Conservation (phyloP, 2,797 vertebrate species). For the Acanthurus lineatus region DNA sequence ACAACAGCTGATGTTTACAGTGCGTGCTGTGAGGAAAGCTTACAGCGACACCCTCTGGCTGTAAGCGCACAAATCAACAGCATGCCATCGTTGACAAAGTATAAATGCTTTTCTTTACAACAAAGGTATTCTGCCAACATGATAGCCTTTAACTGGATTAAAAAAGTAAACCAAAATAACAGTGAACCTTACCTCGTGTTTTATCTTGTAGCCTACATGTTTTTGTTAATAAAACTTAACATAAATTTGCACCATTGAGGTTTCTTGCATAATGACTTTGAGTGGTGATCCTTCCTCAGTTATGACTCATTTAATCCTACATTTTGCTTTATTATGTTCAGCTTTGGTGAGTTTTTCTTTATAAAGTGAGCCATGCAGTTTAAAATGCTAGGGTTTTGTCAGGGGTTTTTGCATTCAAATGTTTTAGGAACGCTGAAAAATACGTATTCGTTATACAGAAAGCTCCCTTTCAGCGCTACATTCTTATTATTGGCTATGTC, state of each 20-base stretch:
- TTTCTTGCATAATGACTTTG: background rate
- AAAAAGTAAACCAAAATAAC: background rate
- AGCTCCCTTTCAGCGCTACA: too few species aligned
- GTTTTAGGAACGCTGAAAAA: background rate
- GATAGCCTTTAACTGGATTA: background rate
- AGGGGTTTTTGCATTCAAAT: background rate
- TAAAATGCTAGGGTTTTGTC: background rate
- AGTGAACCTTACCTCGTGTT: background rate
- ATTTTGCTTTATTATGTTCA: too few species aligned
- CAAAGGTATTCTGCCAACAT: too few species aligned
- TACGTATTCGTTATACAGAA: too few species aligned
- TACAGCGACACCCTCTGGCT: constrained; percentile 52
- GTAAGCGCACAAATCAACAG: background rate
- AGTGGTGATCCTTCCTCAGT: background rate
- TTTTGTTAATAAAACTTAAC: too few species aligned
- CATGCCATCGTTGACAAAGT: background rate
- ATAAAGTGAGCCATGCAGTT: background rate
- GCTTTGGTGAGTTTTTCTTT: background rate
- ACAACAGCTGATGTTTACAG: constrained; percentile 53
- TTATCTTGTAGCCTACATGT: background rate
- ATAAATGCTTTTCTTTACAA: background rate
- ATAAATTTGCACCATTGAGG: background rate
- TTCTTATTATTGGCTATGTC: too few species aligned
- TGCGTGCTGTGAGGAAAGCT: background rate
- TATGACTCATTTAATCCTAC: background rate